These are phyloP conservation scores for Asarcornis scutulata DNA, from an alignment of 2,113 vertebrate species.

Conservation along the genomic window DNA sequence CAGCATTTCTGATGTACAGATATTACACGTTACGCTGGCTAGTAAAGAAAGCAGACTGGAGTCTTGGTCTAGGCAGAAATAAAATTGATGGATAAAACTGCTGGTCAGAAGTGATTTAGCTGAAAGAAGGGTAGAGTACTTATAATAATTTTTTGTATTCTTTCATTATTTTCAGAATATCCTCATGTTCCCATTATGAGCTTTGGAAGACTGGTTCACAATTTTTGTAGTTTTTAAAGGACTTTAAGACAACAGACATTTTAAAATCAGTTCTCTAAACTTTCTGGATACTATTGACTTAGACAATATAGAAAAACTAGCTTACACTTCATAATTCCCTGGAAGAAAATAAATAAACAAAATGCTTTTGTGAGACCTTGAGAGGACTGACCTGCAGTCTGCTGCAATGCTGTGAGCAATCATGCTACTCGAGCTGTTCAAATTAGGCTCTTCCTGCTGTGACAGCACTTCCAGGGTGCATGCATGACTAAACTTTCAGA, in stretches of 20 bases:
- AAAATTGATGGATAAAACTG: background rate
- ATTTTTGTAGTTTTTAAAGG: background rate
- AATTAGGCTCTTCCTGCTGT: slow-evolving; percentile 45
- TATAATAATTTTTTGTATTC: background rate
- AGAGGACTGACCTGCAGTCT: slow-evolving; percentile 13
- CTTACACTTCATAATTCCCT: background rate
- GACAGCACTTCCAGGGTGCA: slow-evolving; percentile 23
- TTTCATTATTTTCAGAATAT: background rate
- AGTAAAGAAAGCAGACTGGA: background rate
- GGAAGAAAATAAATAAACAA: background rate
- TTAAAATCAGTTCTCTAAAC: background rate
- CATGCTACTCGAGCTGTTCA: background rate
- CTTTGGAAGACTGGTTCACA: background rate
- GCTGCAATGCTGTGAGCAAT: slow-evolving; percentile 50
- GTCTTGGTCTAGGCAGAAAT: background rate
- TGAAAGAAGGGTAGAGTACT: background rate
- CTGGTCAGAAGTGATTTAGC: background rate
- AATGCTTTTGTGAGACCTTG: slow-evolving; percentile 22
- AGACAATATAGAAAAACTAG: background rate
- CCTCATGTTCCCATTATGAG: background rate
- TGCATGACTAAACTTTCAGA: slow-evolving; percentile 26
- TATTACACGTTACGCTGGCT: accelerated
- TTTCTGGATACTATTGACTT: background rate
- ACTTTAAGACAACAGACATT: background rate
- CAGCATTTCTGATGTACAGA: background rate